phyloP scores from a whole-genome alignment of 1,140 invertebrate species.

The Achroia grisella region DNA sequence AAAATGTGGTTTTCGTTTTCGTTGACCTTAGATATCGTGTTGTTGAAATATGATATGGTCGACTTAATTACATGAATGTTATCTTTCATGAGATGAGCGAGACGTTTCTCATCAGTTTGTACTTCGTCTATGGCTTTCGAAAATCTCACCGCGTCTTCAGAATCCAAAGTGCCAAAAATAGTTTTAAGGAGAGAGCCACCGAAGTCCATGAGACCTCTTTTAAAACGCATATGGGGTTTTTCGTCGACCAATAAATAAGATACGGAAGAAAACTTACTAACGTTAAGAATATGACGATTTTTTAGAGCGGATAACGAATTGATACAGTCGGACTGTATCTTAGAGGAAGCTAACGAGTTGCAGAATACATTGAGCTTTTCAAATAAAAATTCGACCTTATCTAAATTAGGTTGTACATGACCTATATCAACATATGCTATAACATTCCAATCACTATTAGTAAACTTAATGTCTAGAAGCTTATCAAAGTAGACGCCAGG shows the following conservation, averaged over 20 bases:
- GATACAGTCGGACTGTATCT: not conserved
- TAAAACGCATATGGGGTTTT: not conserved
- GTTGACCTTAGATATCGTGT: conserved; percentile 13
- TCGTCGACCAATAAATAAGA: not conserved
- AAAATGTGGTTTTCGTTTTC: conserved; percentile 12
- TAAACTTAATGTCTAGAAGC: not conserved
- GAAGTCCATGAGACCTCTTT: conserved; percentile 11
- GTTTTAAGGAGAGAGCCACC: conserved; percentile 14
- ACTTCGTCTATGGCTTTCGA: conserved; percentile 11
- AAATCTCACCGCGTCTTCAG: conserved; percentile 14
- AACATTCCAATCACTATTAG: not conserved
- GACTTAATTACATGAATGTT: conserved; percentile 17
- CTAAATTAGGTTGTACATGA: not conserved
- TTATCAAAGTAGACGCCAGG: not conserved
- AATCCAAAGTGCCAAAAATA: conserved; percentile 13
- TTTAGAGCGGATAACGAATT: not conserved
- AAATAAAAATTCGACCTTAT: not conserved
- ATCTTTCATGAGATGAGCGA: conserved; percentile 12
- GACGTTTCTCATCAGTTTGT: conserved; percentile 15
- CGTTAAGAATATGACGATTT: not conserved
- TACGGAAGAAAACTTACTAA: not conserved
- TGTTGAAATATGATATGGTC: conserved; percentile 15
- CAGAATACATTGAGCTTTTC: not conserved
- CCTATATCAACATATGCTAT: not conserved
- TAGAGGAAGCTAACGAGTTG: not conserved